Base-by-base conservation (phyloP, 2,113 vertebrate species). In the Morone saxatilis region DNA sequence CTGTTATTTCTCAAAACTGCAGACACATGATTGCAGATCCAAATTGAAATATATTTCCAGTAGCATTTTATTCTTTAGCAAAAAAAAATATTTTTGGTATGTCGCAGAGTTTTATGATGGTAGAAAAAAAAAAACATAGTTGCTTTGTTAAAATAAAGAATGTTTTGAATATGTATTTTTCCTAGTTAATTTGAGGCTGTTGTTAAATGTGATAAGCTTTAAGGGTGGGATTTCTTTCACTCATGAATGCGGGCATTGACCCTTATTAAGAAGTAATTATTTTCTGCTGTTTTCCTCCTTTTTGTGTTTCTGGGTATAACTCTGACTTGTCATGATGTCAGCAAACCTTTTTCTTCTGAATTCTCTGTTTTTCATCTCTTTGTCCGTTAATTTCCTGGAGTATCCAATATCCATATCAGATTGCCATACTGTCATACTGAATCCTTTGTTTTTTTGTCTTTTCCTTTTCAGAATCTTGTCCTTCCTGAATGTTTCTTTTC, bases 401-500 rank as follows among this genome's bases (percentile, higher is more conserved):
- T 66, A 14, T 67, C 36, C 6, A 48, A 4, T 40, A 51, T 50
- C 13, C n/a, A 47, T 43, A 43, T 20, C 36, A 60, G 57, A 10
- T 76, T 54, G 2, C 4, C 25, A 7, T n/a, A 43, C 38, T 19
- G 8, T 67, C 20, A 59, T 17, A 56, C 17, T 76, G 38, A 82
- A 51, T 81, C 8, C 5, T 66, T 75, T 61, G 6, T 57, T 10
- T 45, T 25, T 78, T 81, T 51, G 1, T 69, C 50, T 82, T 11
- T 86, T 88, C 12, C 74, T 41, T 56, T 84, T 61, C 63, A 99
- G 98, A 99, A 98, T 91, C 92, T 98, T 68, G 92, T 96, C 63
- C 96, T 99, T 56, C 96, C 97, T 7, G 97, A 98, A 84, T 96
- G 96, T 91, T 99, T 99, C 95, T 98, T 97, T 93, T 97, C 98